Evolutionary conservation across 2,113 vertebrate genomes (phyloP).

Genomic region (Poeciliopsis retropinna): DNA sequence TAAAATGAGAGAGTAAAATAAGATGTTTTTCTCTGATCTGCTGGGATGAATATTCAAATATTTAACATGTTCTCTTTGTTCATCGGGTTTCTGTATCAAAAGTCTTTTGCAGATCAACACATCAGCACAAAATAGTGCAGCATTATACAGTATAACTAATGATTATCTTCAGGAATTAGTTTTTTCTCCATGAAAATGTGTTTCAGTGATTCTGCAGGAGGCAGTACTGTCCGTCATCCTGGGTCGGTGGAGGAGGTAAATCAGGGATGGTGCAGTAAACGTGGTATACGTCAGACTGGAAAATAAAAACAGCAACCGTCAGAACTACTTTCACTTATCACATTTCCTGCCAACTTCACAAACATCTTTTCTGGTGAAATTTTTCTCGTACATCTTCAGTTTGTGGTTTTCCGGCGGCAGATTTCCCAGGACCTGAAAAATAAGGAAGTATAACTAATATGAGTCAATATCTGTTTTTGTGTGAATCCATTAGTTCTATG

Average conservation of each 20-base stretch:
- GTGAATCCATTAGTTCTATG: background rate
- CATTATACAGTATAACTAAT: background rate
- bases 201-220: conserved; percentile 23
- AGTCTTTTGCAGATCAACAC: background rate
- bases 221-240: conserved; percentile 9
- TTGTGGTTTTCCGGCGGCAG: background rate
- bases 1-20: too few relatives aligned
- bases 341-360: background rate
- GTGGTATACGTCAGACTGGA: conserved; percentile 32
- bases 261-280: conserved; percentile 41
- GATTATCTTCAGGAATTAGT: background rate
- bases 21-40: too few relatives aligned
- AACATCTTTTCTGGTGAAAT: background rate
- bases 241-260: background rate
- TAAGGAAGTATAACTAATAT: background rate
- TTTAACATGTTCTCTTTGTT: too few relatives aligned
- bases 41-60: too few relatives aligned
- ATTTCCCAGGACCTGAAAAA: background rate
- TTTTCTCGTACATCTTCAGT: conserved; percentile 1
- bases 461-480: background rate
- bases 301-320: background rate
- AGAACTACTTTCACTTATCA: background rate
- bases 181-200: background rate
- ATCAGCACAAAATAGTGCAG: too few relatives aligned
- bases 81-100: background rate